Conservation (phyloP, 2,888 invertebrate species). For the Reticulitermes lucifugus region DNA sequence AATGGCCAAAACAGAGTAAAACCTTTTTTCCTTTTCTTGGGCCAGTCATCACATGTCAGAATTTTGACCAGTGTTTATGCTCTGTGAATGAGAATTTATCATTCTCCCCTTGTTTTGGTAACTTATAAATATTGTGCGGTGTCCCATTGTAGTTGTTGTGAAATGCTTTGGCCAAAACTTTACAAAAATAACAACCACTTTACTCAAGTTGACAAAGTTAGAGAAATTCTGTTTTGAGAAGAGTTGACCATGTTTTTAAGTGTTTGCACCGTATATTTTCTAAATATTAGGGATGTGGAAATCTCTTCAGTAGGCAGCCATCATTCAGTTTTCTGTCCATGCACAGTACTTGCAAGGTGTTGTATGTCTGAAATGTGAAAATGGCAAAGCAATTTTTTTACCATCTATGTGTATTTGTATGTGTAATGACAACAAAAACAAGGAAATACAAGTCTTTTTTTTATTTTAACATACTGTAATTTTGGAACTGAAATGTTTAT, state of each 20-base stretch:
- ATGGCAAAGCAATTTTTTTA: conserved; percentile 46
- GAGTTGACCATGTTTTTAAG: conserved; percentile 37
- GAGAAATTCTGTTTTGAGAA: conserved; percentile 32
- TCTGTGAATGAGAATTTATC: background rate
- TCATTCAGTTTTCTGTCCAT: conserved; percentile 26
- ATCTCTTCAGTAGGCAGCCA: conserved; percentile 18
- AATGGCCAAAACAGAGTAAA: conserved; percentile 30
- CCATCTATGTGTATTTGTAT: conserved; percentile 46
- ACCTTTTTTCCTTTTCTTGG: conserved; percentile 19
- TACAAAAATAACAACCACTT: background rate
- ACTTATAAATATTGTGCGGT: conserved; percentile 41
- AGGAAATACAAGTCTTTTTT: conserved; percentile 5
- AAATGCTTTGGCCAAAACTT: conserved; percentile 43
- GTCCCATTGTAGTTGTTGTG: conserved; percentile 43
- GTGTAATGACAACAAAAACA: conserved; percentile 27
- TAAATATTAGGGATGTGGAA: conserved; percentile 21
- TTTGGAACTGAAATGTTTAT: background rate
- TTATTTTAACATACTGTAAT: background rate
- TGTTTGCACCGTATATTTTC: conserved; percentile 42
- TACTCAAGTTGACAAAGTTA: background rate
- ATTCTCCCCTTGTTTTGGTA: background rate
- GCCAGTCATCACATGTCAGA: background rate
- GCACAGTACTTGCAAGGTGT: conserved; percentile 31
- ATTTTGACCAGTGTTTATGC: background rate
- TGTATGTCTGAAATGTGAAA: conserved; percentile 42